Percentiles rank a stretch among this genome's conserved stretches.
Conservation (phyloP, 53 echinoderm and acorn worm species). For the Henricia sp. region DNA sequence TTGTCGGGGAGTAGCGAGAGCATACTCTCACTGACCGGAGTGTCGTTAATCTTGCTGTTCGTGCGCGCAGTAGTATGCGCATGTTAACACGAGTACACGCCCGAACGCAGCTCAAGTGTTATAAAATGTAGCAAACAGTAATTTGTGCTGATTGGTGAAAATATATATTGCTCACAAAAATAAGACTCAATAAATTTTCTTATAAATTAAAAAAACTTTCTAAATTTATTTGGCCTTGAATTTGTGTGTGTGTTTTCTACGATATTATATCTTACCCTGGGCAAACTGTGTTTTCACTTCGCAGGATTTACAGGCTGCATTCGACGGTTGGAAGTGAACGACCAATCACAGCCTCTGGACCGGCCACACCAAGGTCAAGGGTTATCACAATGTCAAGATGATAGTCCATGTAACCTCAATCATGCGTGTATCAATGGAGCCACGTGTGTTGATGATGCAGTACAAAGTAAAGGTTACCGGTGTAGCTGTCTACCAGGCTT, state of each 20-base stretch:
- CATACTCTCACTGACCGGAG: too few relatives aligned
- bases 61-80: too few relatives aligned
- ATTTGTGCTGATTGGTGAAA: too few relatives aligned
- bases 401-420: slow-evolving; percentile 76
- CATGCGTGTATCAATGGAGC: slow-evolving; percentile 78
- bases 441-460: slow-evolving; percentile 62
- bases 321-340: slow-evolving; percentile 60
- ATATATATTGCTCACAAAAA: too few relatives aligned
- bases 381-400: slow-evolving; percentile 73
- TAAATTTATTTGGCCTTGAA: background rate
- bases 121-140: too few relatives aligned
- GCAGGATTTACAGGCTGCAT: slow-evolving; percentile 90
- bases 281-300: background rate
- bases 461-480: slow-evolving; percentile 63
- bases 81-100: too few relatives aligned
- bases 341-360: slow-evolving; percentile 50
- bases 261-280: background rate
- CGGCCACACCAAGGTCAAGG: slow-evolving; percentile 57
- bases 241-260: too few relatives aligned
- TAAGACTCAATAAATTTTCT: too few relatives aligned
- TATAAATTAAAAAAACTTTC: background rate
- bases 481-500: slow-evolving; percentile 81
- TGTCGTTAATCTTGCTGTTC: too few relatives aligned
- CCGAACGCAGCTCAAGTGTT: too few relatives aligned
- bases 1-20: too few relatives aligned